A percentile compares a stretch with the other conserved stretches of the same genome.
Conservation (phyloP, 2,113 vertebrate genomes). For the Xenotilapia longispinis region DNA sequence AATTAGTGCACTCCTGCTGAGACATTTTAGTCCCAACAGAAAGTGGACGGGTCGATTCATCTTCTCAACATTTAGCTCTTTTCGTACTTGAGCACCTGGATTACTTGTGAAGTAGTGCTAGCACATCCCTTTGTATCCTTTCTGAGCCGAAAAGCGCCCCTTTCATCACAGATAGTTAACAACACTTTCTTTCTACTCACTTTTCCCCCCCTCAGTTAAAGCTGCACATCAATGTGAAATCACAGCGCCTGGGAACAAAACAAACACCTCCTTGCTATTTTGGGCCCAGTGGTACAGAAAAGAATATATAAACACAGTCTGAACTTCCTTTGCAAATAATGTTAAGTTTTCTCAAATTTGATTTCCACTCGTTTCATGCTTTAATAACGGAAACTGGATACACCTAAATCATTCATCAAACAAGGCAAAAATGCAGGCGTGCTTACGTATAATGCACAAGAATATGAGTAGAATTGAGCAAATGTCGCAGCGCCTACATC, state of each 20-base stretch:
- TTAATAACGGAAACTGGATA: background rate
- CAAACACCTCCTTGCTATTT: background rate
- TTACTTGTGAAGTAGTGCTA: background rate
- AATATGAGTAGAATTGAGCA: background rate
- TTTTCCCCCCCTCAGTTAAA: background rate
- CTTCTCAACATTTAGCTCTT: background rate
- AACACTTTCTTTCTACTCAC: background rate
- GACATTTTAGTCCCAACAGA: background rate
- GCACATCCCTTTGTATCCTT: background rate
- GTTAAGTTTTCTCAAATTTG: background rate
- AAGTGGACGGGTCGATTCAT: background rate
- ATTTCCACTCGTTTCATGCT: background rate
- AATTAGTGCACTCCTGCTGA: background rate
- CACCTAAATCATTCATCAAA: background rate
- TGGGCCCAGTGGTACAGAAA: background rate
- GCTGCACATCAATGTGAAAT: background rate
- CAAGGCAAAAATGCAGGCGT: background rate
- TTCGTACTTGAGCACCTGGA: background rate
- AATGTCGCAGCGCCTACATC: background rate
- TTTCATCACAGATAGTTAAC: background rate
- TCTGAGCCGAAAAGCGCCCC: background rate
- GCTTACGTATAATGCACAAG: background rate
- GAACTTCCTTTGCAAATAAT: background rate
- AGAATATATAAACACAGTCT: background rate
- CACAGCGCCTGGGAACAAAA: background rate